Base-by-base conservation (phyloP, 2,888 invertebrate genomes). In the Rambutsinella grinnellia region DNA sequence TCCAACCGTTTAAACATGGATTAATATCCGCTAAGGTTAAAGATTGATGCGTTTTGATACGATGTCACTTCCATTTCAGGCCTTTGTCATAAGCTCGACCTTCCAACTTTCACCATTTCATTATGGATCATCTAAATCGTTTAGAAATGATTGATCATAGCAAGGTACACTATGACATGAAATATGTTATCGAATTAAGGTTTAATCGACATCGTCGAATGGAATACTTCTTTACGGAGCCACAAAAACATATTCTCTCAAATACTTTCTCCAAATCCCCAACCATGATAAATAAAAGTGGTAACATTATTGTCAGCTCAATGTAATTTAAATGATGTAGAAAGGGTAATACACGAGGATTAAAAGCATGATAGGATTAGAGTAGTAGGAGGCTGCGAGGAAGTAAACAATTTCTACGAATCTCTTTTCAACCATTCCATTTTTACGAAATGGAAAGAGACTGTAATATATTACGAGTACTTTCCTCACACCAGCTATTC, bases 291-390 rank as follows among this genome's bases (percentile, higher is more conserved):
- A n/a, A 36, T 36, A 36, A 36, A 70, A 70, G 63, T 57, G 70
- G 63, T 62, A 27, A 62, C 54, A 70, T 70, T 70, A 70, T 70
- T 70, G 70, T 70, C 70, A 70, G 70, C 70, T 70, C 70, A 70
- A 61, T 70, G 70, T 63, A 70, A 70, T 70, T 70, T 70, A 70
- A 70, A 70, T 70, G 70, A 70, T 70, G 62, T 62, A 70, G 60
- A 62, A 70, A 70, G 70, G 70, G 70, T 70, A 70, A 70, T 70
- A 63, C 70, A 62, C 21, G 62, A 62, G 70, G 70, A 70, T 70
- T 70, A 70, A 70, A 70, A 70, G 62, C 70, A 57, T 70, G 70
- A 62, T 56, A 62, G 70, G 70, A 70, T 70, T 70, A 70, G 36
- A 36, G 36, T 36, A 36, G n/a, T 36, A 13, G 36, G 6, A 8